Evolutionary conservation across 2,113 vertebrate genomes (phyloP).

Genomic region (Sander vitreus): DNA sequence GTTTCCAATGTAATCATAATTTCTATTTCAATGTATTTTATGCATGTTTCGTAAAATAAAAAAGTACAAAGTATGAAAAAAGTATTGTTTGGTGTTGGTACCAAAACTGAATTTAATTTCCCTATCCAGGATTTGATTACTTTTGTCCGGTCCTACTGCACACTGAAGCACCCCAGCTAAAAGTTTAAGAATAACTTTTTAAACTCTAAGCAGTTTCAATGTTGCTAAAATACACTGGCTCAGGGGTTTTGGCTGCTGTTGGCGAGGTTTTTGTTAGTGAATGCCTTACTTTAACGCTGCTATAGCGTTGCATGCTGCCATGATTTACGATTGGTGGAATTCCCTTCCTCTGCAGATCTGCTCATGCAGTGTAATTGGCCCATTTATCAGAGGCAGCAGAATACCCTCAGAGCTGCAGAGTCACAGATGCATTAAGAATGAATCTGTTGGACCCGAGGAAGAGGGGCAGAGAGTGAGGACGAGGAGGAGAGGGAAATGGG

Average conservation of each 20-base stretch:
- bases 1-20: too few species aligned
- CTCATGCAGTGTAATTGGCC: slow-evolving; percentile 75
- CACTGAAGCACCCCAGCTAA: too few species aligned
- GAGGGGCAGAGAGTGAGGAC: not conserved
- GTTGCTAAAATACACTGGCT: slow-evolving; percentile 25
- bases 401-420: slow-evolving; percentile 38
- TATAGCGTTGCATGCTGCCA: slow-evolving; percentile 39
- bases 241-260: slow-evolving; percentile 20
- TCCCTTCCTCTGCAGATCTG: slow-evolving; percentile 75
- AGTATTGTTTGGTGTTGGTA: too few species aligned
- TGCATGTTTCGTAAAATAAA: too few species aligned
- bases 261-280: slow-evolving; percentile 51
- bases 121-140: too few species aligned
- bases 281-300: slow-evolving; percentile 46
- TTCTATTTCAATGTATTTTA: too few species aligned
- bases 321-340: slow-evolving; percentile 75
- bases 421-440: slow-evolving; percentile 60
- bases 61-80: too few species aligned
- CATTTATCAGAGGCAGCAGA: slow-evolving; percentile 73
- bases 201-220: slow-evolving; percentile 34
- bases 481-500: slow-evolving; percentile 22
- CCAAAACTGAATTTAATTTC: too few species aligned
- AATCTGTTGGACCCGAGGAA: slow-evolving; percentile 26
- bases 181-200: not conserved
- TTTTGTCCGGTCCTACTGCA: too few species aligned